phyloP scores from a whole-genome alignment of 2,113 vertebrate species.

The Alligator sinensis region DNA sequence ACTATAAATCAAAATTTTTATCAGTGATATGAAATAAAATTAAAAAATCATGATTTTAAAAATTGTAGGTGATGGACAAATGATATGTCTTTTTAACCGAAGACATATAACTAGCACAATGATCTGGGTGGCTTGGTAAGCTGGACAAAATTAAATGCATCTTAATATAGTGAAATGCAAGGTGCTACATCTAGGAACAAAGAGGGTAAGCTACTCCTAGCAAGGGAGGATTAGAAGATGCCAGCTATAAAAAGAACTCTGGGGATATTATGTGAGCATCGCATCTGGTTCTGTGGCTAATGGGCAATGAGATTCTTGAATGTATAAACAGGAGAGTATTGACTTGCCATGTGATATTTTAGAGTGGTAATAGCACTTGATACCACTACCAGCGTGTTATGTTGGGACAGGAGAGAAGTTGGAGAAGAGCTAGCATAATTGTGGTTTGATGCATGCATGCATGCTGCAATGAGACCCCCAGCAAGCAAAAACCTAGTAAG shows the following conservation, averaged over 20 bases:
- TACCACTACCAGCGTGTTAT: neutral
- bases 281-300: neutral
- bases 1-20: neutral
- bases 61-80: neutral
- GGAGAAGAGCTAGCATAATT: neutral
- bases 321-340: neutral
- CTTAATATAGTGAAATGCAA: accelerated
- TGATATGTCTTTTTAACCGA: neutral
- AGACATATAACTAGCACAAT: neutral
- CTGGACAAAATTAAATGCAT: neutral
- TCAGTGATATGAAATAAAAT: too few relatives aligned
- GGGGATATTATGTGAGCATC: accelerated
- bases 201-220: neutral
- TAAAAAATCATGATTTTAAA: neutral
- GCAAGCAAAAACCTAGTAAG: neutral
- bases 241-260: neutral
- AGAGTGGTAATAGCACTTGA: neutral
- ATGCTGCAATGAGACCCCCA: neutral
- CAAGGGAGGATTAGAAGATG: neutral
- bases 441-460: accelerated
- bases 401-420: neutral
- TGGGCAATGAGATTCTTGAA: accelerated
- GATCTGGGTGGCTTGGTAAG: neutral
- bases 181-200: accelerated
- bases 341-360: neutral